A percentile compares a stretch with the other conserved stretches of the same genome.
phyloP scores from a whole-genome alignment of 2,797 vertebrate species.

The Columba guinea region DNA sequence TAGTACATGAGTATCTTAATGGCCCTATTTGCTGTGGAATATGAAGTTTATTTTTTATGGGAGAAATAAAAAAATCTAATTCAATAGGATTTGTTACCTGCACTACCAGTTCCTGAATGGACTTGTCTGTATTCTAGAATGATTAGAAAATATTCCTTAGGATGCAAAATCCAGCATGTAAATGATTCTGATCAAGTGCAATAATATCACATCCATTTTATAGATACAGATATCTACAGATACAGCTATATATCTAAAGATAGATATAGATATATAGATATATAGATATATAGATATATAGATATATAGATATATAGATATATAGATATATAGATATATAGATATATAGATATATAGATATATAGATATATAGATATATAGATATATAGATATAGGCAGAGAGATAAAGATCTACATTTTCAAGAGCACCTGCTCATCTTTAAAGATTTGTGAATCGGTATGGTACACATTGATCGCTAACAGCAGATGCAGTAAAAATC shows the following conservation, averaged over 20 bases:
- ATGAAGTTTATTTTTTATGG: not conserved
- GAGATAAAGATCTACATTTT: not conserved
- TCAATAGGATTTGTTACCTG: not conserved
- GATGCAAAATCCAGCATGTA: not conserved
- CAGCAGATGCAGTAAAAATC: not conserved
- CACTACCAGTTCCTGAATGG: not conserved
- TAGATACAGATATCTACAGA: not conserved
- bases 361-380: no score
- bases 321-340: no score
- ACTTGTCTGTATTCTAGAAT: not conserved
- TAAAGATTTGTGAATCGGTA: not conserved
- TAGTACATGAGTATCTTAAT: not conserved
- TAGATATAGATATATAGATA: no score
- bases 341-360: no score
- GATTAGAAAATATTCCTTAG: not conserved
- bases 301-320: no score
- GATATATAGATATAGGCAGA: not conserved
- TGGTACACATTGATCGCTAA: not conserved
- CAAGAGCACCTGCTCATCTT: not conserved
- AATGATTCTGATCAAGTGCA: not conserved
- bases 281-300: no score
- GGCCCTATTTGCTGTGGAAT: not conserved
- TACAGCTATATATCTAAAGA: no score
- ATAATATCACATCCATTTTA: not conserved
- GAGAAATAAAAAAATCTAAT: not conserved